phyloP scores from a whole-genome alignment of 2,113 vertebrate genomes.

The Myrmophylax atrothorax region DNA sequence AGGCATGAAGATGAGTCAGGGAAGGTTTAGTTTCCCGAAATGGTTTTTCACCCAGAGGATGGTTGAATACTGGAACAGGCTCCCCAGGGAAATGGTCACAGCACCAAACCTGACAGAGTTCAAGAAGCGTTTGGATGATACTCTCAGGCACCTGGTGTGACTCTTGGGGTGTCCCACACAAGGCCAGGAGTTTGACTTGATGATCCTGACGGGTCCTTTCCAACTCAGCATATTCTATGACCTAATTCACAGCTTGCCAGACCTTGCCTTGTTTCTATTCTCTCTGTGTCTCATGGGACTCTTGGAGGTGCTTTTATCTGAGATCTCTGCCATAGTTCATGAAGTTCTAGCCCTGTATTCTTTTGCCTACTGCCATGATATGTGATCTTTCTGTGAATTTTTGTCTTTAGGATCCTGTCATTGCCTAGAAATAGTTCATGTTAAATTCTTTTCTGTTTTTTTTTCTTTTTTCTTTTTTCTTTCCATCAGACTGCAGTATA shows the following conservation, averaged over 20 bases:
- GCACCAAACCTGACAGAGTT: background rate
- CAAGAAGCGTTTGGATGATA: too few relatives aligned
- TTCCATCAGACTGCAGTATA: background rate
- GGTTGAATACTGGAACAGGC: background rate
- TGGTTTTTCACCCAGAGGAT: background rate
- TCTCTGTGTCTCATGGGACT: background rate
- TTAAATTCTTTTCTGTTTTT: background rate
- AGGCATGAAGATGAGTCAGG: background rate
- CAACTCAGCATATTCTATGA: background rate
- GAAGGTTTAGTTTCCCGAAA: background rate
- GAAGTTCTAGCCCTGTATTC: background rate
- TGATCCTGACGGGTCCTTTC: background rate
- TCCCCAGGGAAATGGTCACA: background rate
- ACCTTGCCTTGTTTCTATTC: background rate
- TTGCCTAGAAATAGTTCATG: background rate
- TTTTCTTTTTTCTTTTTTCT: background rate
- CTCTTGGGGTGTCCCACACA: background rate
- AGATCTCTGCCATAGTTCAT: background rate
- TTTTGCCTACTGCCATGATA: background rate
- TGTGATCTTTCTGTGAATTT: background rate
- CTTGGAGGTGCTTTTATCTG: background rate
- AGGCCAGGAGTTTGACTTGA: background rate
- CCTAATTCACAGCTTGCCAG: background rate
- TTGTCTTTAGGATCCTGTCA: background rate
- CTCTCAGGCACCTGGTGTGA: background rate